Conservation (phyloP, 2,113 vertebrate species). For the Crotalus horridus region DNA sequence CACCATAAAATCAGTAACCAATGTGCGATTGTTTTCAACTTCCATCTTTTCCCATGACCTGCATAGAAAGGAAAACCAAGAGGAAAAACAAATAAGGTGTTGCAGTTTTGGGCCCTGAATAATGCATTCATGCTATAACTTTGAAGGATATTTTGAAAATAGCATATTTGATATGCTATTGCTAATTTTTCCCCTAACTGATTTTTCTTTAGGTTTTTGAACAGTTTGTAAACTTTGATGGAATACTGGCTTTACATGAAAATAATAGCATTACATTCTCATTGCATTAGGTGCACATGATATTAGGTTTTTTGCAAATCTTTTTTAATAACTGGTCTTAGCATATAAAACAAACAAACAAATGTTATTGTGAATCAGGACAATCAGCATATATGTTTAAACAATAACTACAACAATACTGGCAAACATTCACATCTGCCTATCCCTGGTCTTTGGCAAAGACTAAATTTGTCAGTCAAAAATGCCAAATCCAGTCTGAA, state of each 20-base stretch:
- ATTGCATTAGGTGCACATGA: not conserved
- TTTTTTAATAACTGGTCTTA: too few species aligned
- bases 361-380: too few species aligned
- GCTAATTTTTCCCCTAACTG: not conserved
- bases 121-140: not conserved
- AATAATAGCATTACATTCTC: not conserved
- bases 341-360: too few species aligned
- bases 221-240: not conserved
- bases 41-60: not conserved
- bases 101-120: not conserved
- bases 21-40: not conserved
- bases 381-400: too few species aligned
- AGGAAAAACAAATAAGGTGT: not conserved
- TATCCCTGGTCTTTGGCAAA: not conserved
- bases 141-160: not conserved
- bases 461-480: not conserved
- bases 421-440: too few species aligned
- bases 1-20: slow-evolving; percentile 40
- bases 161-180: not conserved
- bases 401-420: not conserved
- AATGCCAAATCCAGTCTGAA: not conserved
- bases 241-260: not conserved
- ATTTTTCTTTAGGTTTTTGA: not conserved
- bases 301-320: not conserved
- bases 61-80: not conserved